Percentiles rank a stretch among this genome's conserved stretches.
Conservation (phyloP, 2,888 invertebrate genomes). For the Cantharis rufa region DNA sequence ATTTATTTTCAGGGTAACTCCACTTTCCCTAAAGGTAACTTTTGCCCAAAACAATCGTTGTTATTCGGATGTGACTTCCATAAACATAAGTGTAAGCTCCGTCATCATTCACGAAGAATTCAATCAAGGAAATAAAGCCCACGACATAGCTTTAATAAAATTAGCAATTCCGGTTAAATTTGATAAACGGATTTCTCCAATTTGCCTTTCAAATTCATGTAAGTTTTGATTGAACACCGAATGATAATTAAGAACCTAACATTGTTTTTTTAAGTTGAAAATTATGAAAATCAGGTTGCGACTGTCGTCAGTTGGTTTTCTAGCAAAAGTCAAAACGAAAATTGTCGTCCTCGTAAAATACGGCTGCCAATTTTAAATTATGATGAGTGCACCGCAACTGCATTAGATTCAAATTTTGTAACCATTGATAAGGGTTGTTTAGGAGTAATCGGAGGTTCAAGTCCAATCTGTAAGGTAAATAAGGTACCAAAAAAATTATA, state of each 20-base stretch:
- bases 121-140: conserved; percentile 57
- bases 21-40: conserved; percentile 58
- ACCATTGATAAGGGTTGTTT: conserved; percentile 62
- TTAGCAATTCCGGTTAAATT: conserved; percentile 58
- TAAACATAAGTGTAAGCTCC: conserved; percentile 59
- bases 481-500: too few relatives aligned
- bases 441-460: conserved; percentile 58
- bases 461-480: conserved; percentile 59
- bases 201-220: conserved; percentile 62
- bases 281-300: conserved; percentile 59
- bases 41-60: conserved; percentile 63
- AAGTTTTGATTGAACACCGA: conserved; percentile 23
- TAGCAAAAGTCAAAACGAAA: conserved; percentile 35
- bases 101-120: conserved; percentile 62
- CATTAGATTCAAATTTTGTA: conserved; percentile 46
- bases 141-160: conserved; percentile 65
- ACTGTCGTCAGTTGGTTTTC: conserved; percentile 58
- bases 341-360: conserved; percentile 60
- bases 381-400: conserved; percentile 55
- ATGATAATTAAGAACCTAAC: background rate
- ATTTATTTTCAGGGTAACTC: conserved; percentile 47
- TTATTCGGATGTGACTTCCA: conserved; percentile 56
- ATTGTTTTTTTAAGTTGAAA: conserved; percentile 46
- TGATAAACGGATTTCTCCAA: conserved; percentile 60
- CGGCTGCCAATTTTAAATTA: conserved; percentile 59